phyloP scores from a whole-genome alignment of 2,113 vertebrate genomes.

The Paralichthys olivaceus region DNA sequence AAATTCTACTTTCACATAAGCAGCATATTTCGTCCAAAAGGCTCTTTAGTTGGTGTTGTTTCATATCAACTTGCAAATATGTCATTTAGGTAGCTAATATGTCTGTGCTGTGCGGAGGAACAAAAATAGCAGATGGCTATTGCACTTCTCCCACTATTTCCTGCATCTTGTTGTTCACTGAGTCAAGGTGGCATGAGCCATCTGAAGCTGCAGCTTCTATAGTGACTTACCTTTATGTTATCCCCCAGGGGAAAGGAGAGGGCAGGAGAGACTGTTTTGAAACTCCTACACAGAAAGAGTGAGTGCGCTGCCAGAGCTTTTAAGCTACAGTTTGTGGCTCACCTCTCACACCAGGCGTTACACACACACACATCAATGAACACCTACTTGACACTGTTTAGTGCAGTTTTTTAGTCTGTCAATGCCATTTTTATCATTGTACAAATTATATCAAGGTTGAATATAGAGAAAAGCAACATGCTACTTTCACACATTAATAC shows the following conservation, averaged over 20 bases:
- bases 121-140: slow-evolving; percentile 46
- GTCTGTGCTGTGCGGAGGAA: slow-evolving; percentile 31
- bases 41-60: slow-evolving; percentile 43
- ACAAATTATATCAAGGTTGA: not conserved
- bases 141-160: slow-evolving; percentile 47
- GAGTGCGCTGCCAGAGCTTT: slow-evolving; percentile 24
- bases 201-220: slow-evolving; percentile 26
- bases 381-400: not conserved
- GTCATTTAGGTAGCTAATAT: slow-evolving; percentile 59
- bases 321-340: slow-evolving; percentile 9
- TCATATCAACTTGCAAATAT: slow-evolving; percentile 60
- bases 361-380: not conserved
- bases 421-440: not conserved
- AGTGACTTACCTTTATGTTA: slow-evolving; percentile 16
- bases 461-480: not conserved
- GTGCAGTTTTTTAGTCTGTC: too few relatives aligned
- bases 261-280: slow-evolving; percentile 1
- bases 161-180: slow-evolving; percentile 47
- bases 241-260: not conserved
- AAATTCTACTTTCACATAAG: slow-evolving; percentile 56
- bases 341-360: slow-evolving; percentile 5
- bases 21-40: slow-evolving; percentile 58
- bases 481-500: not conserved
- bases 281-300: slow-evolving; percentile 32
- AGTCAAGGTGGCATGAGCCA: slow-evolving; percentile 48